Conservation (phyloP, 1,140 invertebrate genomes). For the Colletes gigas region DNA sequence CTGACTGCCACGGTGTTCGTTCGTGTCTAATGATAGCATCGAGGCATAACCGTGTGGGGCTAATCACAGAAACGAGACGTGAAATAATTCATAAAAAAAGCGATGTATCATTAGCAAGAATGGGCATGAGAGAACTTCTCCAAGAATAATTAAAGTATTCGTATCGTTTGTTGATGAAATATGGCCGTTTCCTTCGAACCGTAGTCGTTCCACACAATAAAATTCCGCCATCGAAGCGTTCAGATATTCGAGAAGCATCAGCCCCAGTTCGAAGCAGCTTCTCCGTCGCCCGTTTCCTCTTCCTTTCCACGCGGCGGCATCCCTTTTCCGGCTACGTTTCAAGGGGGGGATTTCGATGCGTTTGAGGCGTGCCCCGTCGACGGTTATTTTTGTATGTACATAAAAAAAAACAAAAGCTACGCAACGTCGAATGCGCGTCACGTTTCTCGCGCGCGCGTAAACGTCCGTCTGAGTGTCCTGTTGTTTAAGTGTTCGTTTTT, state of each 20-base stretch:
- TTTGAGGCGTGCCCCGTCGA: constrained; percentile 54
- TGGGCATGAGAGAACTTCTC: too few relatives aligned
- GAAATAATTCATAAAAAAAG: too few relatives aligned
- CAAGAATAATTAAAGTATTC: too few relatives aligned
- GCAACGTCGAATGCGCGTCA: constrained; percentile 71
- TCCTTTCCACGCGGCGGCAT: background rate
- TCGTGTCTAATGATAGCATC: too few relatives aligned
- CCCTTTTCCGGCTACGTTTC: constrained; percentile 19
- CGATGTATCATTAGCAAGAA: too few relatives aligned
- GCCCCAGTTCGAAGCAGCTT: background rate
- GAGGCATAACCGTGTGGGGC: too few relatives aligned
- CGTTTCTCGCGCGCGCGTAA: constrained; percentile 40
- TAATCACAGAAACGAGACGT: too few relatives aligned
- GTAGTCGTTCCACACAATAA: too few relatives aligned
- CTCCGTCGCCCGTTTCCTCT: constrained; percentile 10
- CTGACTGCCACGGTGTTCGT: too few relatives aligned
- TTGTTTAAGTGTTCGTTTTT: constrained; percentile 46
- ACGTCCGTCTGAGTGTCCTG: constrained; percentile 34
- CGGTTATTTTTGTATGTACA: constrained; percentile 68
- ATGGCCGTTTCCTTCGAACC: too few relatives aligned
- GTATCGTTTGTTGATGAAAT: too few relatives aligned
- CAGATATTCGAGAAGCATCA: background rate
- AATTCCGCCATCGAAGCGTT: too few relatives aligned
- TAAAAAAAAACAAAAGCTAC: constrained; percentile 52
- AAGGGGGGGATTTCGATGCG: constrained; percentile 47